These are phyloP conservation scores for Archilochus colubris DNA, from an alignment of 2,113 vertebrate species.

Conservation along the genomic window DNA sequence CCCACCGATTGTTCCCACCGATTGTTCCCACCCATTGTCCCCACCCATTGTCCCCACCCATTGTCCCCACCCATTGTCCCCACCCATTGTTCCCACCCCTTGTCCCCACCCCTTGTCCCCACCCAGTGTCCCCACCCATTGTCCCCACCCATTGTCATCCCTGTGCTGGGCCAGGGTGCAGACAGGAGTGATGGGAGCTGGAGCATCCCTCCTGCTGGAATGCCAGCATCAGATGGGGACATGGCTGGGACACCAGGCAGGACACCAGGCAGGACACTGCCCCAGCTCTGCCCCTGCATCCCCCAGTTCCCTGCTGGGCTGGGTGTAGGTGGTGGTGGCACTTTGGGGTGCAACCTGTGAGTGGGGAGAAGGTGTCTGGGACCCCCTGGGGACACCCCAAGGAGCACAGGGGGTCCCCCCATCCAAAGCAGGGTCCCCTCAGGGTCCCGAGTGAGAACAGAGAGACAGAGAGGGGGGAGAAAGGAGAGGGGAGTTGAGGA, in stretches of 20 bases:
- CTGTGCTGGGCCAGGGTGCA: neutral
- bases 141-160: no score
- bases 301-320: neutral
- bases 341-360: rapidly evolving
- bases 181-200: neutral
- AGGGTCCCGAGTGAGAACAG: slow-evolving; percentile 66
- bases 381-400: neutral
- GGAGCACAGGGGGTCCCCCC: slow-evolving; percentile 9
- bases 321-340: neutral
- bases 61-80: no score
- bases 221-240: rapidly evolving
- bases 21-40: no score
- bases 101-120: no score
- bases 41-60: neutral
- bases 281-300: neutral
- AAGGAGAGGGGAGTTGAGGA: neutral
- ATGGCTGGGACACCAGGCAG: rapidly evolving
- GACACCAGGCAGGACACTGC: neutral
- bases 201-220: neutral
- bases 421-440: slow-evolving; percentile 74
- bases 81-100: no score
- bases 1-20: no score
- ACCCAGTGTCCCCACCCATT: neutral
- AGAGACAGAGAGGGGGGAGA: neutral
- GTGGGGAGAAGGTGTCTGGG: neutral